These are phyloP conservation scores for Phenganax subtilis DNA, from an alignment of 92 coral and sea anemone genomes.

Conservation along the genomic window DNA sequence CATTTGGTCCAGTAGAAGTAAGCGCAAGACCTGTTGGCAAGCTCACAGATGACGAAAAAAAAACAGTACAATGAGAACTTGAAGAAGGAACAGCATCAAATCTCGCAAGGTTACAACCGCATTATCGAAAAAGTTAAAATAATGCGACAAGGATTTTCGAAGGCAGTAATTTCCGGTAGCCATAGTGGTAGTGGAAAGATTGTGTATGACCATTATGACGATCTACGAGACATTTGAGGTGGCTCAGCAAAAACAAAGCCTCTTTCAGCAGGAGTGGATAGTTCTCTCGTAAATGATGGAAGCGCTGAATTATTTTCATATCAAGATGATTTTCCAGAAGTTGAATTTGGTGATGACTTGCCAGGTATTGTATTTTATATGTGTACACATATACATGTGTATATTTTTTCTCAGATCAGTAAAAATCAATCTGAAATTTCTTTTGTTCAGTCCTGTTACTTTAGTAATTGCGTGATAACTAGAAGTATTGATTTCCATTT, in stretches of 20 bases:
- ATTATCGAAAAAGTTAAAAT: no score
- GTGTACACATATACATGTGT: background rate
- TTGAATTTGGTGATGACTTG: background rate
- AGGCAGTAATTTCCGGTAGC: slow-evolving; percentile 29
- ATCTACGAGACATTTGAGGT: slow-evolving; percentile 37
- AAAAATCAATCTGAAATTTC: background rate
- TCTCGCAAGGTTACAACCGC: no score
- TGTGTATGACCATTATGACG: slow-evolving; percentile 6
- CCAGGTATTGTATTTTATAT: background rate
- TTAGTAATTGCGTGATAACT: no score
- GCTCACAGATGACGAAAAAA: no score
- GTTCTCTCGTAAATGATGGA: slow-evolving; percentile 33
- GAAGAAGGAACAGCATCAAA: no score
- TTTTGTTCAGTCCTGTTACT: no score
- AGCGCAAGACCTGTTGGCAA: no score
- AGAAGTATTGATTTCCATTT: no score
- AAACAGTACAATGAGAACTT: no score
- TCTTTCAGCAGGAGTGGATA: slow-evolving; percentile 47
- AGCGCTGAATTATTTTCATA: background rate
- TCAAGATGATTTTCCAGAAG: background rate
- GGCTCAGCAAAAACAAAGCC: slow-evolving; percentile 42
- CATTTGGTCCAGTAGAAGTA: no score
- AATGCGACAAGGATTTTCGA: no score
- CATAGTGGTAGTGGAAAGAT: slow-evolving; percentile 53
- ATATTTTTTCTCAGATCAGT: background rate